phyloP scores from a whole-genome alignment of 1,140 invertebrate genomes.

The Drosophila orosa region DNA sequence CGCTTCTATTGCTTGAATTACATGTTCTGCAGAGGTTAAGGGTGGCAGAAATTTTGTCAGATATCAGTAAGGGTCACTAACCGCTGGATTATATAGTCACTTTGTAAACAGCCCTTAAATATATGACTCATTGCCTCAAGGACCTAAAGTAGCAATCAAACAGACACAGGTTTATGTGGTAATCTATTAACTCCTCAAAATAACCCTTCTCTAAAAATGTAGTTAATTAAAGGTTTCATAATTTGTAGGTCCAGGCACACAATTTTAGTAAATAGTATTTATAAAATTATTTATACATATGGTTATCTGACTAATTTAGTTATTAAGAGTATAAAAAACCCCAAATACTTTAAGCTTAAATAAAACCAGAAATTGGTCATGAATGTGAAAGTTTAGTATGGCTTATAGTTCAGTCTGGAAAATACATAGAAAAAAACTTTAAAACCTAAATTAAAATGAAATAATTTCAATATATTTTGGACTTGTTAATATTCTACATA shows the following conservation, averaged over 20 bases:
- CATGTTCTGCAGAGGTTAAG: neutral
- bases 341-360: no score
- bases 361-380: no score
- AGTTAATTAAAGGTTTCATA: neutral
- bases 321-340: no score
- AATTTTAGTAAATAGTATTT: neutral
- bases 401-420: no score
- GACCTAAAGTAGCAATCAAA: neutral
- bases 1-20: neutral
- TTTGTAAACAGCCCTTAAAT: neutral
- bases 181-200: neutral
- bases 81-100: neutral
- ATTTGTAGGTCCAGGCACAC: neutral
- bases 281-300: no score
- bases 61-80: slow-evolving; percentile 1
- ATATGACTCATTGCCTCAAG: neutral
- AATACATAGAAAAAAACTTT: no score
- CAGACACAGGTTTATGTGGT: neutral
- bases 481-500: neutral
- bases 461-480: neutral
- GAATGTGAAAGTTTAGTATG: no score
- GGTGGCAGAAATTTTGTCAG: neutral
- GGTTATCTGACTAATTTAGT: no score
- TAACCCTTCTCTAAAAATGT: neutral
- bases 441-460: no score